Percentiles rank a stretch among this genome's conserved stretches.
Evolutionary conservation across 2,797 vertebrate species (phyloP).

Genomic region (Lithobates sylvaticus): DNA sequence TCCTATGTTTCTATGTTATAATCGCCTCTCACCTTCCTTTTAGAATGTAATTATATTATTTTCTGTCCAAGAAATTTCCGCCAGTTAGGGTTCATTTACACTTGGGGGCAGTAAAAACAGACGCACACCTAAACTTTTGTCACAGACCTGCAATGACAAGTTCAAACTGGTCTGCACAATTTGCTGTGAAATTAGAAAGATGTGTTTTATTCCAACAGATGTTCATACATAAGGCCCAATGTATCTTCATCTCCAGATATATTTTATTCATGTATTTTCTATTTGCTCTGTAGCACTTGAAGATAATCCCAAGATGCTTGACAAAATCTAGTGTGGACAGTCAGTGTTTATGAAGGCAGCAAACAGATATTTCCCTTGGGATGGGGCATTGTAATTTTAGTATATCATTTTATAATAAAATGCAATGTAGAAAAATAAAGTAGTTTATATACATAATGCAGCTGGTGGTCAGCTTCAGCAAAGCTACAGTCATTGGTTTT

Average conservation of each 20-base stretch:
- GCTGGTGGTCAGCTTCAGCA: not conserved
- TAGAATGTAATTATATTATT: too few species aligned
- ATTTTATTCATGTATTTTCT: not conserved
- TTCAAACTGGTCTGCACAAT: too few species aligned
- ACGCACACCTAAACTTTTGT: too few species aligned
- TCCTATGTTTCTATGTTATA: too few species aligned
- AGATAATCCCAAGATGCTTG: not conserved
- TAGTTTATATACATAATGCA: not conserved
- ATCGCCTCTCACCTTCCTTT: too few species aligned
- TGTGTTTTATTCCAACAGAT: not conserved
- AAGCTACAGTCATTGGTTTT: too few species aligned
- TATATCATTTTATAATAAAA: not conserved
- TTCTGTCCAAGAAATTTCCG: too few species aligned
- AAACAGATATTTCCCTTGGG: slow-evolving; percentile 2
- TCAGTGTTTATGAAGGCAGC: not conserved
- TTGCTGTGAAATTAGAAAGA: not conserved
- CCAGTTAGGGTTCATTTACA: too few species aligned
- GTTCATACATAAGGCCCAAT: not conserved
- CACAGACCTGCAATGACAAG: too few species aligned
- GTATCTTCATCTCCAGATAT: not conserved
- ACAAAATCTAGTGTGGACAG: not conserved
- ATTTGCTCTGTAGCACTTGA: not conserved
- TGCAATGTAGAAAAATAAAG: not conserved
- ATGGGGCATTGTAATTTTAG: not conserved
- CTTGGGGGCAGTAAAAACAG: too few species aligned